phyloP scores from a whole-genome alignment of 2,888 invertebrate genomes.

The Napeogenes inachia region DNA sequence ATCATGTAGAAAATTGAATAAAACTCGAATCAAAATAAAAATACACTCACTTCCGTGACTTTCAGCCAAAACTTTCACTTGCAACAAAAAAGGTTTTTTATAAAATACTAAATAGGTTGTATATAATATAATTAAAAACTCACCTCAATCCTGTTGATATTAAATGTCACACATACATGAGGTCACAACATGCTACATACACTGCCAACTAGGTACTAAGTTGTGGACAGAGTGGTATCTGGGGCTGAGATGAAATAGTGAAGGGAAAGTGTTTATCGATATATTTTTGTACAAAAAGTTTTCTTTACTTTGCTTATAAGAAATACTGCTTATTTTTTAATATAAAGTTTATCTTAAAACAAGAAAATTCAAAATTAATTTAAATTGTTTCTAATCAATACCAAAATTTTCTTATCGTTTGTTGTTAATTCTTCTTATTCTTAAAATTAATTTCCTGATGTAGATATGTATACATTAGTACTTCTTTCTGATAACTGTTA shows the following conservation, averaged over 20 bases:
- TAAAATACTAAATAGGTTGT: neutral
- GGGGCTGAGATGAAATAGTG: slow-evolving; percentile 33
- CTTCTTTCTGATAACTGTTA: too few species aligned
- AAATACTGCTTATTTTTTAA: too few species aligned
- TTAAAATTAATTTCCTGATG: too few species aligned
- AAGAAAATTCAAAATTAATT: too few species aligned
- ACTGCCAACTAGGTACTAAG: slow-evolving; percentile 28
- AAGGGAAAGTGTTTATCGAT: slow-evolving; percentile 34
- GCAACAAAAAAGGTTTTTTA: neutral
- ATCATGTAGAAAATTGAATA: too few species aligned
- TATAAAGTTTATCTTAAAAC: too few species aligned
- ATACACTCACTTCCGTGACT: neutral
- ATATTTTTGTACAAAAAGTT: neutral
- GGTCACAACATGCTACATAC: slow-evolving; percentile 26
- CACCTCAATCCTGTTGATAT: slow-evolving; percentile 24
- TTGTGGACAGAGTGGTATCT: slow-evolving; percentile 25
- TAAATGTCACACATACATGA: slow-evolving; percentile 18
- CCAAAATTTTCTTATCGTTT: too few species aligned
- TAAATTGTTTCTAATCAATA: too few species aligned
- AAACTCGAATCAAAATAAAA: slow-evolving; percentile 3
- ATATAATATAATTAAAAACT: slow-evolving; percentile 18
- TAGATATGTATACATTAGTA: too few species aligned
- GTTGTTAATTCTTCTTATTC: too few species aligned
- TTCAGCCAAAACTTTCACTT: slow-evolving; percentile 16
- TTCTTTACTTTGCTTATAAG: too few species aligned